Evolutionary conservation across 64 coral and sea anemone genomes (phyloP).

Genomic region (Dendrophyllia cribrosa): DNA sequence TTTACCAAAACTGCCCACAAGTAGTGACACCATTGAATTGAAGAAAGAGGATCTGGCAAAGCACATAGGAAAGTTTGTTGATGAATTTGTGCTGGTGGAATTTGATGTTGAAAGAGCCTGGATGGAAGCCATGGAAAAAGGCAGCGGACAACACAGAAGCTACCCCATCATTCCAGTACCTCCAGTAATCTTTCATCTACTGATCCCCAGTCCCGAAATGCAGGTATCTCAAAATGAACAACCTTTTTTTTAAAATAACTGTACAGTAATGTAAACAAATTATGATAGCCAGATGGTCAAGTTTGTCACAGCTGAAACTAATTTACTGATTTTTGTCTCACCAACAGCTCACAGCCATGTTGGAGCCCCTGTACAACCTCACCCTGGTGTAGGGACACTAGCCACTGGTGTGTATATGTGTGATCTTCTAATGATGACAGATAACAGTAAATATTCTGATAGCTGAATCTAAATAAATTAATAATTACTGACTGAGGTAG

Average conservation of each 20-base stretch:
- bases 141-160: not conserved
- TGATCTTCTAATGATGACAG: conserved; percentile 1
- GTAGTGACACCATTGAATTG: not conserved
- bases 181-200: no score
- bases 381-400: conserved; percentile 4
- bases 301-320: not conserved
- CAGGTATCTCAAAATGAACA: no score
- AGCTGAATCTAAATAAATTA: no score
- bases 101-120: conserved; percentile 42
- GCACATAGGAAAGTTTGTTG: conserved; percentile 39
- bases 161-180: no score
- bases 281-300: no score
- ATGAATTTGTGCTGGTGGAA: conserved; percentile 45
- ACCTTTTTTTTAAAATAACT: no score
- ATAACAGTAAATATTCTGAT: not conserved
- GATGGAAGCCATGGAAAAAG: not conserved
- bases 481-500: no score
- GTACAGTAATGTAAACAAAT: no score
- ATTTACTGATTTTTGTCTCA: conserved; percentile 11
- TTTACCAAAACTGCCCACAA: not conserved
- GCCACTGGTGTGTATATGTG: conserved; percentile 8
- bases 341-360: not conserved
- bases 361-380: conserved; percentile 11
- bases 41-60: not conserved
- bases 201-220: no score